phyloP scores from a whole-genome alignment of 2,113 vertebrate species.

The Raphicerus campestris region DNA sequence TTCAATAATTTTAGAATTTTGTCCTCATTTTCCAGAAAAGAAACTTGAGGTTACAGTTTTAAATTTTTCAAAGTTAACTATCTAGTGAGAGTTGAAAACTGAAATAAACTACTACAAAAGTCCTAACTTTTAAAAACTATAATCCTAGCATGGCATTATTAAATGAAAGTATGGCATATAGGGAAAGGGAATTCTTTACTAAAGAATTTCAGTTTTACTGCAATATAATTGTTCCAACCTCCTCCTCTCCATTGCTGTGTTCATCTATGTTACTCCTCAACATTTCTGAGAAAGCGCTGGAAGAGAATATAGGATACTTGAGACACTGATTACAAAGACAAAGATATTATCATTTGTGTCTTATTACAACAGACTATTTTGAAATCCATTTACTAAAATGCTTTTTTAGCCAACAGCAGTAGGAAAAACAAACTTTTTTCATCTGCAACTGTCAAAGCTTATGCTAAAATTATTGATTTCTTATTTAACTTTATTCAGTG shows the following conservation, averaged over 20 bases:
- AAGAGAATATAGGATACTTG: neutral
- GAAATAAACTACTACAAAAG: neutral
- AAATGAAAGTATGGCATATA: neutral
- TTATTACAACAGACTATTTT: constrained; percentile 55
- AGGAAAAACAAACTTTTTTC: constrained; percentile 63
- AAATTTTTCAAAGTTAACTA: neutral
- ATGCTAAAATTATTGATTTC: constrained; percentile 58
- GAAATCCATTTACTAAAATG: constrained; percentile 38
- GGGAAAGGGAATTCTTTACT: neutral
- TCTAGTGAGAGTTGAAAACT: neutral
- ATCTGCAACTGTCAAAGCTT: constrained; percentile 59
- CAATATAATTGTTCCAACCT: neutral
- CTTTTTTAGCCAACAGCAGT: constrained; percentile 54
- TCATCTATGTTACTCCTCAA: neutral
- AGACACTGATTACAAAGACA: constrained; percentile 13
- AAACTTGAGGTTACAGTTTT: constrained; percentile 3
- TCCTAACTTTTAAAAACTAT: neutral
- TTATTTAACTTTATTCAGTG: constrained; percentile 50
- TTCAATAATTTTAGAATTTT: neutral
- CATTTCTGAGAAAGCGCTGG: neutral
- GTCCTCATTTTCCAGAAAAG: neutral
- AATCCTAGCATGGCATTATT: neutral
- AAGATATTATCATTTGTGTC: constrained; percentile 48
- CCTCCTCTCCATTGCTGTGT: neutral
- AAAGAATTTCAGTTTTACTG: neutral